Conservation (phyloP, 2,113 vertebrate genomes). For the Cephalopholis sonnerati region DNA sequence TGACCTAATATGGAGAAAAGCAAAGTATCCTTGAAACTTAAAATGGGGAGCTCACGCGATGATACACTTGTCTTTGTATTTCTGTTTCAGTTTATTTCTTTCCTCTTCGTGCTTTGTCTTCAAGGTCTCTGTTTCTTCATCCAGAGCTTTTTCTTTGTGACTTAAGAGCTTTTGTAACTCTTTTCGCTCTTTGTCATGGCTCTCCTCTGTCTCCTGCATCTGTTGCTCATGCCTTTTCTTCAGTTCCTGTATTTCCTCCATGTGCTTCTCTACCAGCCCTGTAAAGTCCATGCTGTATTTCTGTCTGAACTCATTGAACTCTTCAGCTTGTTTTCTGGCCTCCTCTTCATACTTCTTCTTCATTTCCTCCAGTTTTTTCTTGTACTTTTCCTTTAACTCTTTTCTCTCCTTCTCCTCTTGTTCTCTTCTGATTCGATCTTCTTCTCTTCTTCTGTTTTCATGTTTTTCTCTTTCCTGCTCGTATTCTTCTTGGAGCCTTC, state of each 20-base stretch:
- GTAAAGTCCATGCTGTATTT: constrained; percentile 26
- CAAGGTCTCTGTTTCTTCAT: background rate
- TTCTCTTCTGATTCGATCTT: constrained; percentile 16
- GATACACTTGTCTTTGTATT: background rate
- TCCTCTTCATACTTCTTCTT: constrained; percentile 33
- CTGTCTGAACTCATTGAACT: constrained; percentile 42
- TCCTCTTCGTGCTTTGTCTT: background rate
- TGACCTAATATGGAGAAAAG: too few species aligned
- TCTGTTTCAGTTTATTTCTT: background rate
- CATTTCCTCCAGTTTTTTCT: background rate
- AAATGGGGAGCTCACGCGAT: too few species aligned
- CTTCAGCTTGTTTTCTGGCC: constrained; percentile 49
- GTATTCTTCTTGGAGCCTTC: background rate
- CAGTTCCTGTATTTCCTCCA: background rate
- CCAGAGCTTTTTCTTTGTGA: background rate
- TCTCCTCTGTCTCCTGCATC: background rate
- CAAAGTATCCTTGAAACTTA: too few species aligned
- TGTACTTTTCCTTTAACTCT: background rate
- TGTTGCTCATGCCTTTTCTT: background rate
- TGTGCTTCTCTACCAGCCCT: constrained; percentile 16
- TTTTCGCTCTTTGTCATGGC: background rate
- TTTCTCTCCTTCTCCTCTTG: background rate
- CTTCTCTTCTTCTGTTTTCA: constrained; percentile 14
- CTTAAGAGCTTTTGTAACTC: background rate
- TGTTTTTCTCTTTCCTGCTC: background rate